Base-by-base conservation (phyloP, 1,140 invertebrate species). In the Dolichoris vasculosae region DNA sequence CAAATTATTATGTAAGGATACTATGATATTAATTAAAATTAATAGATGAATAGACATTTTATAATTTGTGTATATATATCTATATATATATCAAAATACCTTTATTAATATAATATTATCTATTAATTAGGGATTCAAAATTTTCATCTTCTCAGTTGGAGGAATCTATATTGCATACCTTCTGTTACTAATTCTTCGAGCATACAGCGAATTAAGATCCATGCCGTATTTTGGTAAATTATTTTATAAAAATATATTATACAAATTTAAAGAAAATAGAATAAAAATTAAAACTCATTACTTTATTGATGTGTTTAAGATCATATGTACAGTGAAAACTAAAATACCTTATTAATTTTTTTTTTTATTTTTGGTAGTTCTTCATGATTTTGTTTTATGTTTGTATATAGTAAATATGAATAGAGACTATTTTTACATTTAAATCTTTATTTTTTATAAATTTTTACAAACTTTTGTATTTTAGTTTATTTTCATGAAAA, bases 191-290 rank as follows among this genome's bases (percentile, higher is more conserved):
- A 95, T 99, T 84, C 93, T 99, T 35, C 96, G 96, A 90, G 98
- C 98, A 3, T 99, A 98, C 90, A 98, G 96, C 87, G 98, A 99
- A 94, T 94, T 99, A 46, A 95, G 98, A 90, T 97, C 97, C 17
- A 99, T 99, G 98, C 98, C 98, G 86, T 99, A 97, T 93, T 99
- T 99, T 95, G 98, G 98, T 99, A 94, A 95, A 75, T 84, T 8
- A 63, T 59, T 78, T 78, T 55, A 40, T 20, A 71, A 1, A 17
- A 32, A 71, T 71, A 15, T 51, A 51, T 51, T 51, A 51, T 51
- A 15, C 11, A 15, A 51, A 2, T 13, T 51, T 51, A 17, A 51
- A 13, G 15, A 51, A 51, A 59, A 59, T 59, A 26, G 55, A 7
- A 26, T 13, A 26, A 59, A 59, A 59, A 3, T 59, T 26, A 59